These are phyloP conservation scores for Penaeus japonicus DNA, from an alignment of 1,140 invertebrate species.

Conservation along the genomic window DNA sequence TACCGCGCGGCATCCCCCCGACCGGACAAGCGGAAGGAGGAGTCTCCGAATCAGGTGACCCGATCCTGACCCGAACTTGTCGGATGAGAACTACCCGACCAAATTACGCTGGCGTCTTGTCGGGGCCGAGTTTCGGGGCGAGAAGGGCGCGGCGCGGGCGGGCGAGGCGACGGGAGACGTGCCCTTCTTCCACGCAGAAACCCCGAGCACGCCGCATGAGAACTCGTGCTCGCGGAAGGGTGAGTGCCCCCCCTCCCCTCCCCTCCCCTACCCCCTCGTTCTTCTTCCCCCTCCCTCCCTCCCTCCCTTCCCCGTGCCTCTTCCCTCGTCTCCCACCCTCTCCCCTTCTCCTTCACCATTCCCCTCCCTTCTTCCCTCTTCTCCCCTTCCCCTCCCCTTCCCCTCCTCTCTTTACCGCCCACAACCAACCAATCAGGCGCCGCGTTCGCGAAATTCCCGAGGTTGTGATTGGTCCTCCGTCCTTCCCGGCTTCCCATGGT, in stretches of 20 bases:
- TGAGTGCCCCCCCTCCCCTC: neutral
- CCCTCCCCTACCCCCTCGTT: neutral
- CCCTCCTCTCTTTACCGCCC: too few relatives aligned
- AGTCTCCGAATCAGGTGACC: conserved; percentile 16
- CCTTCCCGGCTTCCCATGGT: too few relatives aligned
- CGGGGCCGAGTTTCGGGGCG: neutral
- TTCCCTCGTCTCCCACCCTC: too few relatives aligned
- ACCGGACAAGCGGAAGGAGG: conserved; percentile 25
- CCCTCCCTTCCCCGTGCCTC: too few relatives aligned
- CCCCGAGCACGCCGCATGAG: neutral
- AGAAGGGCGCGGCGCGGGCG: conserved; percentile 9
- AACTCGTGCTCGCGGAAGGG: neutral
- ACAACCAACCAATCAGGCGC: too few relatives aligned
- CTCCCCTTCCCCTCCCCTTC: too few relatives aligned
- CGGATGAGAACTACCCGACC: conserved; percentile 34
- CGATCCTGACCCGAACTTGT: conserved; percentile 30
- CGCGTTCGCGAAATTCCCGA: too few relatives aligned
- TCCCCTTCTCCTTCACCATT: too few relatives aligned
- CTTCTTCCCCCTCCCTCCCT: too few relatives aligned
- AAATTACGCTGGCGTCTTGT: neutral
- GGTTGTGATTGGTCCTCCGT: too few relatives aligned
- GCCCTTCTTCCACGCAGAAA: neutral
- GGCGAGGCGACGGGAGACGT: neutral
- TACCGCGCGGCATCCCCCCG: neutral
- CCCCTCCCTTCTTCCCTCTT: too few relatives aligned